Evolutionary conservation across 2,113 vertebrate genomes (phyloP), one percentile per base, ranked within the genome.

Genomic region (Tetrao urogallus): DNA sequence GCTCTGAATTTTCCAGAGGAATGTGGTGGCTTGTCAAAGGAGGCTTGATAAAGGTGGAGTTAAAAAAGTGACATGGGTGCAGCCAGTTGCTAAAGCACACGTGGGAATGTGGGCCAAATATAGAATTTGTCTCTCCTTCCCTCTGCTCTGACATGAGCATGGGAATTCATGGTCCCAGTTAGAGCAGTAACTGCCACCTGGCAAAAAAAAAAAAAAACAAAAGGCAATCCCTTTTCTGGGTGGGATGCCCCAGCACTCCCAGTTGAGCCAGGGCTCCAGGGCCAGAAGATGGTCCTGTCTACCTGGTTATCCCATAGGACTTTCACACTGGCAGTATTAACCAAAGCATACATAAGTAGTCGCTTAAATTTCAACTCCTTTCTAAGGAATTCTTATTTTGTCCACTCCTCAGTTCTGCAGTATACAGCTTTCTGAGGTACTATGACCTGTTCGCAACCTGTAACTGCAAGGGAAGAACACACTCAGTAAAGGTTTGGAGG

Each of bases 401-500:
- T 69, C 95, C 85, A 19, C 72, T 79, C 63, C 56, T 36, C 56
- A 43, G 14, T 61, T 50, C 79, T 43, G 50, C 58, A 58, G 36
- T 19, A 56, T 65, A 86, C 72, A 93, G 75, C 89, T 92, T 96
- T 79, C 85, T 92, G 40, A 67, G 71, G 64, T 28, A 93, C 79
- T 87, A 92, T 69, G 81, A 73, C 57, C 93, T 92, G 71, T 92
- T 94, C 89, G 70, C 91, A 90, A 79, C 83, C 92, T 78, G 69
- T 56, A 94, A 74, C 54, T 81, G 88, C 13, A 7, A 88, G 48
- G 69, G 69, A 95, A 88, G 79, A 80, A 70, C 65, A 83, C 77
- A 74, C 60, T 88, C 85, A 81, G 67, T 82, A 81, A 72, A 90
- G 76, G 48, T 90, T 91, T 42, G 19, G 80, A 92, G 86, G 52